phyloP scores from a whole-genome alignment of 2,113 vertebrate genomes.

The Leucopsar rothschildi region DNA sequence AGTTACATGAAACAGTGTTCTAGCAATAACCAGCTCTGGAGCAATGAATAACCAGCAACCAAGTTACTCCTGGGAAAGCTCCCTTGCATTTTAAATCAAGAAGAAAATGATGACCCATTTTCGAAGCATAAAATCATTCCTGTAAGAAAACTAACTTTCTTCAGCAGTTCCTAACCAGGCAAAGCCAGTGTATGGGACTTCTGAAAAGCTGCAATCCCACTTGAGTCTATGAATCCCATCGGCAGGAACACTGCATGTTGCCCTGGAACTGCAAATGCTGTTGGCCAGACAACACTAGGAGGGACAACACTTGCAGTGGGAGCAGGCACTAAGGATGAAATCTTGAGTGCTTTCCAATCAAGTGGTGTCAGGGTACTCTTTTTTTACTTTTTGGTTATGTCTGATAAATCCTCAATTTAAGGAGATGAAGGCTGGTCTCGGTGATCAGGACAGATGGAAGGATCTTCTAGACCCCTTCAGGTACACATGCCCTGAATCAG shows the following conservation, averaged over 20 bases:
- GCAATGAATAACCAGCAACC: neutral
- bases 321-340: neutral
- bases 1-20: neutral
- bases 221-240: neutral
- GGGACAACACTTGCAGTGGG: neutral
- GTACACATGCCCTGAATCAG: neutral
- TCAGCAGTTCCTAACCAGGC: neutral
- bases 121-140: neutral
- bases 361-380: neutral
- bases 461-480: neutral
- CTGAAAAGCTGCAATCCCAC: neutral
- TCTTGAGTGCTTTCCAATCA: neutral
- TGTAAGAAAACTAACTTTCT: neutral
- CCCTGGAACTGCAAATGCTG: neutral
- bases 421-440: rapidly evolving
- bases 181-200: neutral
- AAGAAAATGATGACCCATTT: slow-evolving; percentile 14
- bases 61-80: neutral
- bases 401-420: neutral
- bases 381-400: neutral
- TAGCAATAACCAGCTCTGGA: neutral
- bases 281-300: neutral
- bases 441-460: neutral
- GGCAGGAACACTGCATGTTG: rapidly evolving
- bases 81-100: slow-evolving; percentile 6